A percentile compares a stretch with the other conserved stretches of the same genome.
Conservation (phyloP, 2,113 vertebrate genomes). For the Lutjanus erythropterus region DNA sequence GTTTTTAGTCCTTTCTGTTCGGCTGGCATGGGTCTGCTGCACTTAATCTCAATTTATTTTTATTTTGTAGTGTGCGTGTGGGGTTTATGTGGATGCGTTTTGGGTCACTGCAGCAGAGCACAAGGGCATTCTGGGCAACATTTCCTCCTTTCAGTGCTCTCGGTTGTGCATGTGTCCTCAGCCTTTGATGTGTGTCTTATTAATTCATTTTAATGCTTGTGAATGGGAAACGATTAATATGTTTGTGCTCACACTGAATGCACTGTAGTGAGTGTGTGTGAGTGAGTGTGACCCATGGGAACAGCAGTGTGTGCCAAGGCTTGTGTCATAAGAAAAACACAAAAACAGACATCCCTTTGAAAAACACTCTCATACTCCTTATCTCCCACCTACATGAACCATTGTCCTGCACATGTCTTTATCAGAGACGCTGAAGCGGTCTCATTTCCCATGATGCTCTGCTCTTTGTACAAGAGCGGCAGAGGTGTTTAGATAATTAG, state of each 20-base stretch:
- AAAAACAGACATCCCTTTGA: conserved; percentile 64
- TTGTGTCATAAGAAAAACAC: conserved; percentile 73
- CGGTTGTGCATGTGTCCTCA: neutral
- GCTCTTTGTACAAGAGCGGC: conserved; percentile 35
- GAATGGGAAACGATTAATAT: conserved; percentile 39
- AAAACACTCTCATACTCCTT: conserved; percentile 64
- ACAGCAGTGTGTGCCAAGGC: conserved; percentile 75
- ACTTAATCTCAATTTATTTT: conserved; percentile 45
- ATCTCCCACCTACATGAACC: conserved; percentile 43
- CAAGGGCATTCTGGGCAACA: conserved; percentile 41
- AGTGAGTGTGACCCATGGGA: conserved; percentile 73
- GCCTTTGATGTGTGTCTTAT: conserved; percentile 38
- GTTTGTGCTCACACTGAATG: conserved; percentile 39
- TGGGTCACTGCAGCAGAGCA: conserved; percentile 24
- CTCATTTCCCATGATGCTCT: conserved; percentile 72
- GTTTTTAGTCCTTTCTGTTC: conserved; percentile 40
- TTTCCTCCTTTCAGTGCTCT: conserved; percentile 3
- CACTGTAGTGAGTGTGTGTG: neutral
- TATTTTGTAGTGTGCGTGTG: conserved; percentile 3
- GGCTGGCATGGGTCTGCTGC: conserved; percentile 8
- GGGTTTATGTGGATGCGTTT: conserved; percentile 6
- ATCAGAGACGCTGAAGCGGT: conserved; percentile 36
- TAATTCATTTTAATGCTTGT: conserved; percentile 38
- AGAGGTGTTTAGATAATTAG: conserved; percentile 73
- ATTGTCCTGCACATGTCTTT: conserved; percentile 52